Conservation (phyloP, 2,113 vertebrate genomes). For the Oncorhynchus gorbuscha region DNA sequence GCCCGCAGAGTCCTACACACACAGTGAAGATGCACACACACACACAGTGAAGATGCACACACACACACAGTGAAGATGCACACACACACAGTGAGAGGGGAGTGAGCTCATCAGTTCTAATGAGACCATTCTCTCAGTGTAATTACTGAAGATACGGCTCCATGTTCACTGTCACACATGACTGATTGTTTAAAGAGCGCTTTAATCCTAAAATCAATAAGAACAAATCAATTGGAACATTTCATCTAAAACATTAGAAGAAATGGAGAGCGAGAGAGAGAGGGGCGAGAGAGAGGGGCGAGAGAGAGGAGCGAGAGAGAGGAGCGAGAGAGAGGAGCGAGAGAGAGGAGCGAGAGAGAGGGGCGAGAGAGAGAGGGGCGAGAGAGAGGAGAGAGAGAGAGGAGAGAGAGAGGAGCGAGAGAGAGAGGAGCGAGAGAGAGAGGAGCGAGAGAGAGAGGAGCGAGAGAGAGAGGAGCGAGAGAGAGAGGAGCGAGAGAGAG, state of each 20-base stretch:
- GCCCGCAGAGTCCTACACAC: constrained; percentile 86
- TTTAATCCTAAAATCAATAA: neutral
- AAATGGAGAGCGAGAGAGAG: neutral
- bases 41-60: neutral
- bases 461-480: neutral
- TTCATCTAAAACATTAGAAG: neutral
- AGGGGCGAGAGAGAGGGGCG: rapidly evolving
- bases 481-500: neutral
- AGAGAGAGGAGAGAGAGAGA: too few relatives aligned
- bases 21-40: too few relatives aligned
- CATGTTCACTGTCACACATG: neutral
- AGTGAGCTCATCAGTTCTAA: neutral
- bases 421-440: too few relatives aligned
- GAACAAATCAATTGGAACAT: neutral
- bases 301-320: neutral
- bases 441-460: too few relatives aligned
- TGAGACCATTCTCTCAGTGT: neutral
- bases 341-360: too few relatives aligned
- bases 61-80: neutral
- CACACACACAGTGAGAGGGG: neutral
- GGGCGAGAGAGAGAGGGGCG: too few relatives aligned
- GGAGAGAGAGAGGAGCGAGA: too few relatives aligned
- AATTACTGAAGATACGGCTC: neutral
- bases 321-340: neutral
- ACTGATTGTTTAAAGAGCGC: neutral